A percentile compares a stretch with the other conserved stretches of the same genome.
These are phyloP conservation scores for Albula goreensis DNA, from an alignment of 2,113 vertebrate genomes.

Conservation along the genomic window DNA sequence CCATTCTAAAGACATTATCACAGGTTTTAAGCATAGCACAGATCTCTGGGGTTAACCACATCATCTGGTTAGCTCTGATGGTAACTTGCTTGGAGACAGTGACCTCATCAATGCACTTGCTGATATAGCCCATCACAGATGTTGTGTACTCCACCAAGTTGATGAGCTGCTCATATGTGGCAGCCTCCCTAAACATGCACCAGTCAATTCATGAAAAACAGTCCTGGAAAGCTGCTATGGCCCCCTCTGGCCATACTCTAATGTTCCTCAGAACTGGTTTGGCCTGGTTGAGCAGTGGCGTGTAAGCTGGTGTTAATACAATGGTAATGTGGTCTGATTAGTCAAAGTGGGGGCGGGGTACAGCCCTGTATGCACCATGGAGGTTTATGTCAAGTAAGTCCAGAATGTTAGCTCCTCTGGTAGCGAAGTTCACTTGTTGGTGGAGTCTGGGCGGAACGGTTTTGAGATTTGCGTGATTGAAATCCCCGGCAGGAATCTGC, in stretches of 20 bases:
- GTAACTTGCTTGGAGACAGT: constrained; percentile 18
- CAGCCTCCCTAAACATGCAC: constrained; percentile 9
- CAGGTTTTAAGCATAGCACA: constrained; percentile 4
- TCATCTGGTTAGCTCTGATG: constrained; percentile 20
- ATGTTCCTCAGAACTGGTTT: background rate
- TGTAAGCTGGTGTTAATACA: too few species aligned
- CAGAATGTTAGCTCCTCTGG: too few species aligned
- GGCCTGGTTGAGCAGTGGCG: background rate
- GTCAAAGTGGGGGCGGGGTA: too few species aligned
- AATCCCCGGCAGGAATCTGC: too few species aligned
- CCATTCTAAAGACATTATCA: constrained; percentile 11
- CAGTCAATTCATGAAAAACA: constrained; percentile 3
- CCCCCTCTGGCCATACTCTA: background rate
- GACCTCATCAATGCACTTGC: constrained; percentile 30
- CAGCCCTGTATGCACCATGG: too few species aligned
- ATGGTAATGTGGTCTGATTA: too few species aligned
- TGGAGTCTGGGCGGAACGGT: too few species aligned
- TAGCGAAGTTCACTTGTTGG: too few species aligned
- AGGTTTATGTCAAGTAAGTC: too few species aligned
- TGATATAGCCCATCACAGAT: constrained; percentile 23
- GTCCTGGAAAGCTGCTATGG: background rate
- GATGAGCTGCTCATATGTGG: background rate
- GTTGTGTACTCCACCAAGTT: constrained; percentile 13
- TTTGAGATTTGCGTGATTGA: too few species aligned
- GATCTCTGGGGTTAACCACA: constrained; percentile 25